Percentiles rank a stretch among this genome's conserved stretches.
Evolutionary conservation across 2,113 vertebrate species (phyloP).

Genomic region (Zingel zingel): DNA sequence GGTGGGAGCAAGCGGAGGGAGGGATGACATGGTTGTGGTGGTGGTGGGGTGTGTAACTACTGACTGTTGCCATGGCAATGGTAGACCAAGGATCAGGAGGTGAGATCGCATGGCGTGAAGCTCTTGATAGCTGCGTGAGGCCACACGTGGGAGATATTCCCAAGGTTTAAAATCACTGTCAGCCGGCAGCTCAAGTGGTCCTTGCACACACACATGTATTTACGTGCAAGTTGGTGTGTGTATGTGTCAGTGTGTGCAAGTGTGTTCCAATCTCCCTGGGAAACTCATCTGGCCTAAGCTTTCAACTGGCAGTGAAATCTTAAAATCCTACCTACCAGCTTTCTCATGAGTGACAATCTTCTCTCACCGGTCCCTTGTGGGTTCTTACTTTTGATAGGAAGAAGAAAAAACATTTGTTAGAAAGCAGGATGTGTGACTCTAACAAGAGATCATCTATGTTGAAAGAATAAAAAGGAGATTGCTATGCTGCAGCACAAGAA

Average conservation of each 20-base stretch:
- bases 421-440: conserved; percentile 36
- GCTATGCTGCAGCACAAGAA: conserved; percentile 21
- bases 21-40: conserved; percentile 17
- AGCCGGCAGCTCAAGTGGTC: conserved; percentile 64
- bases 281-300: conserved; percentile 80
- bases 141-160: conserved; percentile 68
- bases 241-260: conserved; percentile 30
- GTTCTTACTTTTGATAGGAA: conserved; percentile 43
- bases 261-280: conserved; percentile 69
- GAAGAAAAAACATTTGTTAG: not conserved
- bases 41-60: conserved; percentile 19
- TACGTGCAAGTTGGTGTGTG: conserved; percentile 28
- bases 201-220: conserved; percentile 42
- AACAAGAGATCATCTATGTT: conserved; percentile 43
- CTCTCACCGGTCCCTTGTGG: conserved; percentile 48
- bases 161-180: conserved; percentile 76
- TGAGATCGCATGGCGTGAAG: conserved; percentile 61
- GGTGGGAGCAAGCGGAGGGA: conserved; percentile 23
- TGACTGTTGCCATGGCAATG: conserved; percentile 77
- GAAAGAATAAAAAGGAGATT: conserved; percentile 25
- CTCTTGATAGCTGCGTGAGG: conserved; percentile 72
- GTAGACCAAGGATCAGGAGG: conserved; percentile 69
- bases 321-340: conserved; percentile 75
- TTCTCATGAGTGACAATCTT: conserved; percentile 78
- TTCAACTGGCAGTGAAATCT: conserved; percentile 72